A percentile compares a stretch with the other conserved stretches of the same genome.
phyloP scores from a whole-genome alignment of 2,797 vertebrate species.

The Vultur gryphus region DNA sequence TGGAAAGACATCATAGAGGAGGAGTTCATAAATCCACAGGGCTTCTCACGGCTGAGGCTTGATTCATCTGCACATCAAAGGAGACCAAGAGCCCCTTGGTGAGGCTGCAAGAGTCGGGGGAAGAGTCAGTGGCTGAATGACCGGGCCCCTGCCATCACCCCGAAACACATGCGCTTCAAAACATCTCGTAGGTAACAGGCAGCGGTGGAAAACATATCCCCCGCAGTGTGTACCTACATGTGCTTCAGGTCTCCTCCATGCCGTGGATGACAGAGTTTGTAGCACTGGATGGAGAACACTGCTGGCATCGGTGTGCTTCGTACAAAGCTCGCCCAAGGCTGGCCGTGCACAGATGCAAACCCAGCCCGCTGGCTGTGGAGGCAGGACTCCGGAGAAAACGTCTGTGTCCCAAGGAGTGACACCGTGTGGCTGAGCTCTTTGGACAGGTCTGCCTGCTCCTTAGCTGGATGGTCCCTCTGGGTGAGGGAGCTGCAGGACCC shows the following conservation, averaged over 20 bases:
- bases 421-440: accelerated
- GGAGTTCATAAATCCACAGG: conserved; percentile 49
- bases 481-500: neutral
- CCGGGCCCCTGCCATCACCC: neutral
- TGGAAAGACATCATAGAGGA: conserved; percentile 63
- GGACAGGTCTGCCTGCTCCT: neutral
- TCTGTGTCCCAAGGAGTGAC: accelerated
- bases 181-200: accelerated
- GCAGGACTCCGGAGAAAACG: accelerated
- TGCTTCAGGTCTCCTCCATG: neutral
- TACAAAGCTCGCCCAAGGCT: neutral
- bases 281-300: neutral
- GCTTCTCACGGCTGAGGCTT: neutral
- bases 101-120: neutral
- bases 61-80: conserved; percentile 53
- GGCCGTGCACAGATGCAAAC: neutral
- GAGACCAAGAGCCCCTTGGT: neutral
- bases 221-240: accelerated
- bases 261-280: accelerated
- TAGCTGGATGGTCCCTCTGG: too few species aligned
- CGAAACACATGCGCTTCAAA: neutral
- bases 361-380: neutral
- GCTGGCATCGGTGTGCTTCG: neutral
- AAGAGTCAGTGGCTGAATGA: neutral
- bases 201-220: neutral